Base-by-base conservation (phyloP, 2,888 invertebrate genomes). In the Pristionchus maxplancki region DNA sequence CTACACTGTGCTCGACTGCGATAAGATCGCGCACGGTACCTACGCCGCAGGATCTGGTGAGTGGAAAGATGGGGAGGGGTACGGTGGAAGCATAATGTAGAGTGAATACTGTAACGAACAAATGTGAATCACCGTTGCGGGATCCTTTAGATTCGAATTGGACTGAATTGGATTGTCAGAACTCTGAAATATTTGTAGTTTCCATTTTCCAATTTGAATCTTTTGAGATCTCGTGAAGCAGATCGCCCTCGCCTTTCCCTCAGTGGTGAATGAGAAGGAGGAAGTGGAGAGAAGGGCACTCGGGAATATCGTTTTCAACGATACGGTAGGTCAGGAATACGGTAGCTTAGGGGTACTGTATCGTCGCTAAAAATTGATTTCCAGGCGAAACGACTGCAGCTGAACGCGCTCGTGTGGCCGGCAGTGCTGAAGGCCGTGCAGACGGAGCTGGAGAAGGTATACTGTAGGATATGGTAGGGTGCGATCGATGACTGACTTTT, bases 241-340 rank as follows among this genome's bases (percentile, higher is more conserved):
- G 40, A 74, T 87, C n/a, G 87, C 34, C 34, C 0, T 1, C 28
- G 40, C 87, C 53, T 87, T 87, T 44, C 87, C 87, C 28, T 71
- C 62, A 0, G 58, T 58, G 15, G 58, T 78, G 78, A 87, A 50
- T 6, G 86, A 84, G 37, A 84, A 86, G 28, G 87, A 62, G 48
- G 87, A 78, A 78, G 74, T 87, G 74, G 78, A 87, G 53, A 87
- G 87, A 53, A 48, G 71, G 58, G 53, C 78, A 78, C 78, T 78
- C 17, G 87, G 87, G 11, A 62, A 71, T 20, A 87, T 87, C 53
- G 40, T 87, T 0, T 87, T 87, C 78, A 87, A 78, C 28, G 34
- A 87, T 58, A n/a, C 48, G 24, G 87, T 87, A 37, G 34, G 87
- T 84, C 20, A 11, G 15, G 5, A 11, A 17, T 11, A 48, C 15